Evolutionary conservation across 2,797 vertebrate genomes (phyloP), one percentile per base, ranked within the genome.

Genomic region (Poeciliopsis paucimaculata): DNA sequence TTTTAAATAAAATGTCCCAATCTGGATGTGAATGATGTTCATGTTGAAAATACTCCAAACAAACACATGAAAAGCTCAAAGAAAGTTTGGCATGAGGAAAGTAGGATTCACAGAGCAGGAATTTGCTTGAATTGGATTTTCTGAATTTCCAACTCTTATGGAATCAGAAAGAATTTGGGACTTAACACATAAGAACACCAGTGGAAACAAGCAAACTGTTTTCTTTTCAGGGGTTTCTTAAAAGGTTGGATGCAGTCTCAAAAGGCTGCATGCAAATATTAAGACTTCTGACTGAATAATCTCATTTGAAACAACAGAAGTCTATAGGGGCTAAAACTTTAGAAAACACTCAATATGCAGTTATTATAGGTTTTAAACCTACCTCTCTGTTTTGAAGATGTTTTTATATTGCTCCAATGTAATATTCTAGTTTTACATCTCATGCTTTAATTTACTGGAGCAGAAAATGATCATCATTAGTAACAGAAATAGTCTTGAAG

Each of bases 41-140:
- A 10, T 64, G 34, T 16, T 62, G 11, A 74, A 85, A 64, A 81
- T 55, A 45, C 31, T 60, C 75, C 26, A 74, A 79, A 81, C 60
- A 75, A 74, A 73, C 79, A 87, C 89, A 79, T 82, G 88, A 90
- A 91, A 77, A 90, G 88, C 79, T 76, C 70, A 90, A 83, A 90
- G 76, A 77, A 86, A 90, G 90, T 93, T 90, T 85, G 90, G 60
- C 75, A 77, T n/a, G 87, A 91, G 91, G 90, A 92, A 92, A 90
- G 86, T 36, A 72, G 79, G 91, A 91, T 92, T 93, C 87, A 91
- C 70, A 75, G 75, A 87, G 88, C 87, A 15, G 81, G 86, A 81
- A 89, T 84, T 66, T 3, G 18, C 83, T 85, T 75, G 43, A 81
- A 81, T 88, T 84, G 75, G 70, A 78, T 87, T 86, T 73, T 45